Base-by-base conservation (phyloP, 2,888 invertebrate genomes). In the Hypselothyrea guttata region DNA sequence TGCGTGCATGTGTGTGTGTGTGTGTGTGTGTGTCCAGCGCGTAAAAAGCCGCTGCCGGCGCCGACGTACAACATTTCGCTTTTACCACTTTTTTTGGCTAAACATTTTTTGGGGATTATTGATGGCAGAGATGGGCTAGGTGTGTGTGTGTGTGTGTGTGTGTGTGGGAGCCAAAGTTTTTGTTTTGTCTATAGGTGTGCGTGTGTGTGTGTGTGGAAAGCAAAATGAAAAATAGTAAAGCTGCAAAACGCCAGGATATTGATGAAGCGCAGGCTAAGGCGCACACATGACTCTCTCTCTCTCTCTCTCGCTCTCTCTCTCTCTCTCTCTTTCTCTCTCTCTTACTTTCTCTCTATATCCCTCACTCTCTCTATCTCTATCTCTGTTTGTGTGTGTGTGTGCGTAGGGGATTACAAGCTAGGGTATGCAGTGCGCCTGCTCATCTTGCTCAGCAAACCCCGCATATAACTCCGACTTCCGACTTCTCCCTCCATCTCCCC, bases 261-360 rank as follows among this genome's bases (percentile, higher is more conserved):
- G 87, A 88, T 88, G 87, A 88, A 84, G 87, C 79, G 84, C 84
- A 86, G 81, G 75, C 71, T 69, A 79, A 72, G 64, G 68, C 64
- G 44, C 44, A 22, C 22, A 22, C 3, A n/a, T n/a, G n/a, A n/a
- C n/a, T n/a, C n/a, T n/a, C n/a, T n/a, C n/a, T n/a, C n/a, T n/a
- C n/a, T n/a, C n/a, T n/a, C n/a, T n/a, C n/a, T n/a, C n/a, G n/a
- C n/a, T n/a, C n/a, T n/a, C n/a, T n/a, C n/a, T n/a, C n/a, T n/a
- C n/a, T n/a, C n/a, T n/a, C n/a, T n/a, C n/a, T n/a, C n/a, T n/a
- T n/a, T n/a, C n/a, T n/a, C n/a, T n/a, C n/a, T n/a, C n/a, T n/a
- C n/a, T n/a, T n/a, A n/a, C n/a, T n/a, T n/a, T n/a, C n/a, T n/a
- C n/a, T n/a, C n/a, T n/a, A n/a, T n/a, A n/a, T n/a, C n/a, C n/a